These are phyloP conservation scores for Lanius ludovicianus DNA, from an alignment of 2,113 vertebrate species.

Conservation along the genomic window DNA sequence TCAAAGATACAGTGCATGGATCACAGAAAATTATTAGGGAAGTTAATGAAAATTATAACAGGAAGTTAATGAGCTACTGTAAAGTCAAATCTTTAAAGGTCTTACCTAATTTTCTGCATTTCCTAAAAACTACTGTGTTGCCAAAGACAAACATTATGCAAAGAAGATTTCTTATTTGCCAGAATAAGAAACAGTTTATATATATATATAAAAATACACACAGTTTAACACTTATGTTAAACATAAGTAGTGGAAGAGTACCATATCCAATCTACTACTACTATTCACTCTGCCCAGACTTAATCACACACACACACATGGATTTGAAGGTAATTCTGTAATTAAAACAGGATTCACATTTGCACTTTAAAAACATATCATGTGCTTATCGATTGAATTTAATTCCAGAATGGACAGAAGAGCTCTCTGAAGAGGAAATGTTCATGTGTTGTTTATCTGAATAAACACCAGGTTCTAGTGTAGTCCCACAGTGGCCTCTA, in stretches of 20 bases:
- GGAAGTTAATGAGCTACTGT: background rate
- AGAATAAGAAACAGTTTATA: background rate
- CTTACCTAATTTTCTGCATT: slow-evolving; percentile 2
- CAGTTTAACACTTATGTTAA: background rate
- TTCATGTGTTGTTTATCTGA: background rate
- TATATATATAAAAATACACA: background rate
- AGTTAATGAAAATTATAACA: background rate
- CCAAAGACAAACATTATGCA: background rate
- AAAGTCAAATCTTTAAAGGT: background rate
- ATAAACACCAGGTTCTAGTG: background rate
- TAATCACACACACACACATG: background rate
- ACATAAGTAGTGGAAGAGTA: background rate
- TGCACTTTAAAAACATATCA: background rate
- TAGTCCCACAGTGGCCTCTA: background rate
- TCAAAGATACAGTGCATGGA: background rate
- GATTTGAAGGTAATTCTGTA: background rate
- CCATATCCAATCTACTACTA: background rate
- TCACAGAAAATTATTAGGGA: background rate
- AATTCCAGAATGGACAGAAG: background rate
- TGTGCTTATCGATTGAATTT: background rate
- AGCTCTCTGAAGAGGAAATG: background rate
- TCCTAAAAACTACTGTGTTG: background rate
- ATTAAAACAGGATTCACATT: background rate
- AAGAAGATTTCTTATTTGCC: slow-evolving; percentile 6
- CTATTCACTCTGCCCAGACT: background rate